A percentile compares a stretch with the other conserved stretches of the same genome.
Evolutionary conservation across 2,888 invertebrate genomes (phyloP).

Genomic region (Microctonus hyperodae): DNA sequence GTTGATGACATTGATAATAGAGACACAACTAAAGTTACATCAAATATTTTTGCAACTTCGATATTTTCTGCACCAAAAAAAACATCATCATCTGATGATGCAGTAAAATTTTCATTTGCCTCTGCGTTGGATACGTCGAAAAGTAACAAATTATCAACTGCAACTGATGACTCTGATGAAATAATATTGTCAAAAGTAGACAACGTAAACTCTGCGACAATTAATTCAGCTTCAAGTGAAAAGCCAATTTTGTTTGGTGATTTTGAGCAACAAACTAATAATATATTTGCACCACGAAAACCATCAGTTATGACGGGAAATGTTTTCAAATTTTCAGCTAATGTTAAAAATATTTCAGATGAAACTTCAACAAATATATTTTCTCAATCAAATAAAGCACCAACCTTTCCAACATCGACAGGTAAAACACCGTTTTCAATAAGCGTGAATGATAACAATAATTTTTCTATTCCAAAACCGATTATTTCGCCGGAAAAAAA

Average conservation of each 20-base stretch:
- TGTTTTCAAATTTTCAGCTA: background rate
- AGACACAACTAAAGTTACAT: background rate
- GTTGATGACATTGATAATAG: background rate
- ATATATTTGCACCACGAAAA: background rate
- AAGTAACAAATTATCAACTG: background rate
- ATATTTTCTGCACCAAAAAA: background rate
- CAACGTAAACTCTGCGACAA: background rate
- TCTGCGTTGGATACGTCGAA: background rate
- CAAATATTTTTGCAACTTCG: background rate
- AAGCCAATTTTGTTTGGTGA: background rate
- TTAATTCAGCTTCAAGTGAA: background rate
- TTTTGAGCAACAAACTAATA: background rate
- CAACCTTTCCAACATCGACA: background rate
- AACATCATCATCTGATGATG: background rate
- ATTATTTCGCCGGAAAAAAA: conserved; percentile 20
- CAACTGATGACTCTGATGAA: background rate
- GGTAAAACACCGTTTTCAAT: background rate
- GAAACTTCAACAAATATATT: background rate
- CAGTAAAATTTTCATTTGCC: background rate
- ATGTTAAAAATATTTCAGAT: background rate
- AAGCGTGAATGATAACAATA: background rate
- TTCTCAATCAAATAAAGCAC: background rate
- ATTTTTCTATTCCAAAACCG: background rate
- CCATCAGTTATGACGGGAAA: background rate
- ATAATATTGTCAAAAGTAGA: background rate